Conservation (phyloP, 2,113 vertebrate species). For the Petrocephalus microphthalmus region DNA sequence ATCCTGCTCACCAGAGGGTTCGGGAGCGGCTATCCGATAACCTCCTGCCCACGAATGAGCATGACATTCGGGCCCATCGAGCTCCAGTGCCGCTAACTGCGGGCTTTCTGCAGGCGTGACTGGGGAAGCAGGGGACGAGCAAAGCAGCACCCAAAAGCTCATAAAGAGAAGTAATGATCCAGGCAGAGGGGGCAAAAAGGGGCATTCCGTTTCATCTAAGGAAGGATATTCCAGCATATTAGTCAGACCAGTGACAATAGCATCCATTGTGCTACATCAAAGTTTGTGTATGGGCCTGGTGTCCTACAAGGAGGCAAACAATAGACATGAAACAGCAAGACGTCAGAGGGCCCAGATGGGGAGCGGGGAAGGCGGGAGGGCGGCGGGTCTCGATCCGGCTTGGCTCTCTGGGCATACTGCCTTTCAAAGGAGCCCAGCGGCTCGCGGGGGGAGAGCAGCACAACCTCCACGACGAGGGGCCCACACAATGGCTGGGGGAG, state of each 20-base stretch:
- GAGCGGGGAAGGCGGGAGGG: conserved; percentile 50
- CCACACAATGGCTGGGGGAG: not conserved
- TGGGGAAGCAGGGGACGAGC: too few relatives aligned
- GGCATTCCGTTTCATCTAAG: conserved; percentile 46
- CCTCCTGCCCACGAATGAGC: conserved; percentile 65
- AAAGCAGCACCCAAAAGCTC: not conserved
- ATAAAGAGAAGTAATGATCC: conserved; percentile 15
- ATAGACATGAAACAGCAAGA: conserved; percentile 56
- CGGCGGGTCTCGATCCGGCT: not conserved
- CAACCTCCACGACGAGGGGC: not conserved
- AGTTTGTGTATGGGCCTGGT: conserved; percentile 44
- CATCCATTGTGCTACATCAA: conserved; percentile 64
- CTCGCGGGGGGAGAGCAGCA: not conserved
- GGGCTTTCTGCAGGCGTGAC: not conserved
- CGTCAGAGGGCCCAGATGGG: conserved; percentile 54
- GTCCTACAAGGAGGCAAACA: conserved; percentile 56
- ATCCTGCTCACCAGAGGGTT: conserved; percentile 72
- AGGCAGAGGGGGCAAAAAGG: conserved; percentile 22
- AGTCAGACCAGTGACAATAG: conserved; percentile 43
- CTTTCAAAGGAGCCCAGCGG: not conserved
- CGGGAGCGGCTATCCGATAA: conserved; percentile 76
- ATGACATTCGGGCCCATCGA: conserved; percentile 67
- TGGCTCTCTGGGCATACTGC: not conserved
- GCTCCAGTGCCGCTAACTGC: not conserved
- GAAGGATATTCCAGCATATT: conserved; percentile 47